Percentiles rank a stretch among this genome's conserved stretches.
Conservation (phyloP, 30 jellyfish, hydroid and myxozoan species). For the Nemopilema nomurai region DNA sequence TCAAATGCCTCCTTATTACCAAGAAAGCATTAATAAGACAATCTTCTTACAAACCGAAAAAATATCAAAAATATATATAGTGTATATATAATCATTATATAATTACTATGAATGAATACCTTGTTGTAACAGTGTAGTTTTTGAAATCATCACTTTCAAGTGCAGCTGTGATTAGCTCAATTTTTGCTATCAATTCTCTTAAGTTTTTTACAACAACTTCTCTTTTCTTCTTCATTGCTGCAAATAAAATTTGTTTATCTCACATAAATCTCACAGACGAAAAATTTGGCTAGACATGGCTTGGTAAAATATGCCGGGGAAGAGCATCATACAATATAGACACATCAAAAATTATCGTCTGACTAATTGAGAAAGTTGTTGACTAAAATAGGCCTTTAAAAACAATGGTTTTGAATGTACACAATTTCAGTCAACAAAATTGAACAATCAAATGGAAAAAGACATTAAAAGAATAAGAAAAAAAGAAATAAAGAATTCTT, state of each 20-base stretch:
- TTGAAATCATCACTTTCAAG: conserved; percentile 97
- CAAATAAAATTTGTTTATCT: neutral
- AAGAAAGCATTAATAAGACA: too few relatives aligned
- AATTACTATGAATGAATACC: conserved; percentile 39
- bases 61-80: neutral
- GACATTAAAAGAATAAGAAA: neutral
- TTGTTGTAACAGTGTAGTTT: conserved; percentile 75
- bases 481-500: neutral
- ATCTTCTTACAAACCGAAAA: too few relatives aligned
- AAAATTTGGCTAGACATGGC: neutral
- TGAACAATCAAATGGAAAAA: neutral
- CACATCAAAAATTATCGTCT: too few relatives aligned
- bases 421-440: too few relatives aligned
- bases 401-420: too few relatives aligned
- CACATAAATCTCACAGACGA: neutral
- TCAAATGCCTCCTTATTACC: too few relatives aligned
- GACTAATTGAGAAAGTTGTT: too few relatives aligned
- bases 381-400: neutral
- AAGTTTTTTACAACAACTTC: conserved; percentile 81
- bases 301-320: too few relatives aligned
- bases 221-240: conserved; percentile 79
- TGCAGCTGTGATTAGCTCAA: conserved; percentile 86
- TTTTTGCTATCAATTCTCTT: conserved; percentile 83
- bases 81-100: too few relatives aligned
- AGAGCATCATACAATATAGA: neutral